Evolutionary conservation across 1,140 invertebrate species (phyloP).

Genomic region (Neuroterus valhalla): DNA sequence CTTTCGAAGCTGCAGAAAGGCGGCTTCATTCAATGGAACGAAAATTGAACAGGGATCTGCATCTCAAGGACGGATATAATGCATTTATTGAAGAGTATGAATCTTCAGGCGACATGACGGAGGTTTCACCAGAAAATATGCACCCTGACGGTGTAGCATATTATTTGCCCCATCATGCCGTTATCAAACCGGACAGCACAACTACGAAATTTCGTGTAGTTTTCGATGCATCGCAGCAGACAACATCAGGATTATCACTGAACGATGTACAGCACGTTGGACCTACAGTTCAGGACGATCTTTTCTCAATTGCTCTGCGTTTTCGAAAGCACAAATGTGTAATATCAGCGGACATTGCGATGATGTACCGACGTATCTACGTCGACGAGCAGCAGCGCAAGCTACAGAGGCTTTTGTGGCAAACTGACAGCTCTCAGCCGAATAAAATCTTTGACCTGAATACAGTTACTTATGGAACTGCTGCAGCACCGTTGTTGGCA

Average conservation of each 20-base stretch:
- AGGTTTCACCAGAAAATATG: background rate
- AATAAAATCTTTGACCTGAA: no score
- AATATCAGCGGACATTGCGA: slow-evolving; percentile 49
- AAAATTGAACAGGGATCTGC: background rate
- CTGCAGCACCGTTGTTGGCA: slow-evolving; percentile 34
- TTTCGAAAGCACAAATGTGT: slow-evolving; percentile 46
- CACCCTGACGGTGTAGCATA: slow-evolving; percentile 50
- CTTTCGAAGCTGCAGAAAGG: background rate
- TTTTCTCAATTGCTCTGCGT: slow-evolving; percentile 38
- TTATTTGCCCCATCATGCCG: no score
- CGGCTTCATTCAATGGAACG: background rate
- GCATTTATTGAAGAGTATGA: background rate
- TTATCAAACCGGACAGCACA: no score
- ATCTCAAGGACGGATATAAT: background rate
- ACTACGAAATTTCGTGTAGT: no score
- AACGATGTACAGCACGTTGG: slow-evolving; percentile 59
- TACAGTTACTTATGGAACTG: no score
- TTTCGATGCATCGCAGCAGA: slow-evolving; percentile 47
- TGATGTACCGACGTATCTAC: slow-evolving; percentile 51
- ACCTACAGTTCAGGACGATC: slow-evolving; percentile 38
- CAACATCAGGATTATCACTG: slow-evolving; percentile 52
- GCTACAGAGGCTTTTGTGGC: slow-evolving; percentile 47
- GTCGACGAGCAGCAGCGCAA: slow-evolving; percentile 35
- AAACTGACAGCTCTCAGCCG: no score
- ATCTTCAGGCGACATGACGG: background rate